phyloP scores from a whole-genome alignment of 2,797 vertebrate species.

The Distichodus sexfasciatus region DNA sequence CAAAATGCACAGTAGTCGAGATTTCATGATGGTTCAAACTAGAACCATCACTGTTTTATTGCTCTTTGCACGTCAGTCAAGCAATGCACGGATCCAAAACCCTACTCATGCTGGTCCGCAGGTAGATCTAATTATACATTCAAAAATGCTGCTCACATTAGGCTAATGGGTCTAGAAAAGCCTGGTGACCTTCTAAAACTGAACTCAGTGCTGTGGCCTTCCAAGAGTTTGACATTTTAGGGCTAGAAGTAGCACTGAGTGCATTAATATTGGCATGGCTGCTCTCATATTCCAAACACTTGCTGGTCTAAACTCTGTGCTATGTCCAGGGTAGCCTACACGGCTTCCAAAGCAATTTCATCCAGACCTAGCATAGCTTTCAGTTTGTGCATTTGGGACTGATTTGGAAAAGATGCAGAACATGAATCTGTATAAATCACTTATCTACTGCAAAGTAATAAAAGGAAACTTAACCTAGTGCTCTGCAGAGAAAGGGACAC shows the following conservation, averaged over 20 bases:
- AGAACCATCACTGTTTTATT: no score
- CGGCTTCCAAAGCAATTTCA: slow-evolving; percentile 21
- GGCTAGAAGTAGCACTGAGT: slow-evolving; percentile 26
- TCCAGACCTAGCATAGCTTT: slow-evolving; percentile 36
- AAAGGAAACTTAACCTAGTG: slow-evolving; percentile 26
- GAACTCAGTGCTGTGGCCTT: no score
- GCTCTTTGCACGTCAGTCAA: no score
- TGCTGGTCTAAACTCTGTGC: slow-evolving; percentile 34
- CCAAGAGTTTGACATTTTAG: no score
- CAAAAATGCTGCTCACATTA: no score
- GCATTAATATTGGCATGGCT: slow-evolving; percentile 24
- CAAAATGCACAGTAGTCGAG: no score
- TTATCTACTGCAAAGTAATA: slow-evolving; percentile 20
- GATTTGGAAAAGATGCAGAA: slow-evolving; percentile 31
- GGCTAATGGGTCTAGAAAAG: no score
- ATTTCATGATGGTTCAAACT: no score
- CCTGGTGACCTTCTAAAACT: no score
- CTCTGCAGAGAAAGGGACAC: slow-evolving; percentile 10
- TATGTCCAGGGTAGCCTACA: slow-evolving; percentile 22
- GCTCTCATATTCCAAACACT: background rate
- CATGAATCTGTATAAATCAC: slow-evolving; percentile 40
- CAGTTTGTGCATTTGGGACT: slow-evolving; percentile 43
- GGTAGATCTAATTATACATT: no score
- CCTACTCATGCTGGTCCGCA: no score
- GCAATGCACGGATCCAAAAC: no score